A percentile compares a stretch with the other conserved stretches of the same genome.
These are phyloP conservation scores for Xiphophorus couchianus DNA, from an alignment of 2,113 vertebrate genomes.

Conservation along the genomic window DNA sequence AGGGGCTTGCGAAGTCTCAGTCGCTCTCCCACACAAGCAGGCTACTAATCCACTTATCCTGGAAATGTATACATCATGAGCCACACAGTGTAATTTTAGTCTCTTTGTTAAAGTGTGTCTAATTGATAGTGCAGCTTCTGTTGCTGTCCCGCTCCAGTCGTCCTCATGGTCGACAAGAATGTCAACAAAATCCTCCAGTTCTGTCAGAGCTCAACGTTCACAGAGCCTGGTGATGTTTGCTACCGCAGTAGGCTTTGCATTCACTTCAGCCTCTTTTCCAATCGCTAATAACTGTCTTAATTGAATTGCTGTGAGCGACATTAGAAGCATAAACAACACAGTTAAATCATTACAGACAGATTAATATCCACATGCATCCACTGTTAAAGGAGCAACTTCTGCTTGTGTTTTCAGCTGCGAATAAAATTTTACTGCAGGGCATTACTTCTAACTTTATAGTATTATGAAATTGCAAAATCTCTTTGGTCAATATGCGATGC, in stretches of 20 bases:
- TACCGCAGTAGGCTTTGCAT: slow-evolving; percentile 11
- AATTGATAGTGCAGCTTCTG: neutral
- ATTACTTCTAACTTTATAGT: neutral
- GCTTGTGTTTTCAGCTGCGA: neutral
- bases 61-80: neutral
- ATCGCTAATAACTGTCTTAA: slow-evolving; percentile 1
- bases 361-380: no score
- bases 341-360: neutral
- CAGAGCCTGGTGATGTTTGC: slow-evolving; percentile 34
- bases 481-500: neutral
- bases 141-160: neutral
- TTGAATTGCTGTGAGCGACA: neutral
- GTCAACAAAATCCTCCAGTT: slow-evolving; percentile 32
- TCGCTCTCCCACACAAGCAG: neutral
- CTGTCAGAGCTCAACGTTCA: slow-evolving; percentile 31
- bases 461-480: slow-evolving; percentile 31
- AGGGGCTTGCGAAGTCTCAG: neutral
- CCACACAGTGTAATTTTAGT: neutral
- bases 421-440: neutral
- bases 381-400: no score
- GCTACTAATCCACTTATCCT: neutral
- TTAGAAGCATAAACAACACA: neutral
- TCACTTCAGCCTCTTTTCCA: slow-evolving; percentile 2
- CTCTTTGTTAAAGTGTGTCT: neutral
- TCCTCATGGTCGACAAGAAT: slow-evolving; percentile 26